Evolutionary conservation across 2,888 invertebrate genomes (phyloP).

Genomic region (Gnatocerus cornutus): DNA sequence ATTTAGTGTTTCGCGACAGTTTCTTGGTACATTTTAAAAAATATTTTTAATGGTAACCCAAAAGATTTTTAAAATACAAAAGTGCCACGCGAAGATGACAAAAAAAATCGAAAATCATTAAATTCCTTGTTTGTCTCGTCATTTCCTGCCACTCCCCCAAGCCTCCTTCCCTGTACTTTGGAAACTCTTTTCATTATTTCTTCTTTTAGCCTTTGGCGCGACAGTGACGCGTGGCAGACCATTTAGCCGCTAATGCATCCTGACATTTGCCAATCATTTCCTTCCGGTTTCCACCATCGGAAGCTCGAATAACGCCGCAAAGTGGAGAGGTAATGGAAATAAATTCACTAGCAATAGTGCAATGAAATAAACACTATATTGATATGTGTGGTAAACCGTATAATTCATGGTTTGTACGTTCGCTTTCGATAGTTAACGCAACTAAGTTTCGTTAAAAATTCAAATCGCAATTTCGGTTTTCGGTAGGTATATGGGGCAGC

Average conservation of each 20-base stretch:
- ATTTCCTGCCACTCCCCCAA: neutral
- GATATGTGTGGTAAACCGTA: conserved; percentile 23
- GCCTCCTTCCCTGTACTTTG: conserved; percentile 20
- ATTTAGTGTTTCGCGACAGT: too few species aligned
- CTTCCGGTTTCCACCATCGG: conserved; percentile 55
- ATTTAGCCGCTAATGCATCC: conserved; percentile 62
- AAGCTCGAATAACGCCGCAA: conserved; percentile 43
- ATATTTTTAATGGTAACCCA: too few species aligned
- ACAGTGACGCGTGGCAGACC: conserved; percentile 57
- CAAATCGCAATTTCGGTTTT: conserved; percentile 47
- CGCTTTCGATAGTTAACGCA: conserved; percentile 5
- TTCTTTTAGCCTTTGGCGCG: conserved; percentile 47
- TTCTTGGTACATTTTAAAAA: too few species aligned
- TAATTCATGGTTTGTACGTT: neutral
- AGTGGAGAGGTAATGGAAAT: conserved; percentile 47
- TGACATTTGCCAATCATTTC: conserved; percentile 65
- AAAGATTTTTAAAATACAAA: too few species aligned
- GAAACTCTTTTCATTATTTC: conserved; percentile 41
- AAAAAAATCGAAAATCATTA: too few species aligned
- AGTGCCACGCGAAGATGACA: too few species aligned
- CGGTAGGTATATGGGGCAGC: conserved; percentile 52
- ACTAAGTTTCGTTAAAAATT: conserved; percentile 47
- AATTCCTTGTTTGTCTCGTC: neutral
- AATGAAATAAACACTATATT: conserved; percentile 36
- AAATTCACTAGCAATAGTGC: conserved; percentile 38